Percentiles rank a stretch among this genome's conserved stretches.
Evolutionary conservation across 1,140 invertebrate genomes (phyloP).

Genomic region (Lethocerus indicus): DNA sequence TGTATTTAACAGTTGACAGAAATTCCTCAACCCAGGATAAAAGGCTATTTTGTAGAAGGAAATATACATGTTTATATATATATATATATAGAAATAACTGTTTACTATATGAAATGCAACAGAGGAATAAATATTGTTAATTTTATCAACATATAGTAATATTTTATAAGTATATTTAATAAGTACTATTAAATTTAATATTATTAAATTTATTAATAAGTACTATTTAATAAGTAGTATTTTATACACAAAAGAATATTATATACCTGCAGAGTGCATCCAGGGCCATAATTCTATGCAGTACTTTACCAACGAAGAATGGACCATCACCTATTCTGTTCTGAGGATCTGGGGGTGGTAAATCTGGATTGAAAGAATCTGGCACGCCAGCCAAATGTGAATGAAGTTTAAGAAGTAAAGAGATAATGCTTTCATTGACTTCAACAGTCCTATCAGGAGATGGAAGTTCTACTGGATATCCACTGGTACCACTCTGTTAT

Average conservation of each 20-base stretch:
- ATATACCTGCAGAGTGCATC: conserved; percentile 40
- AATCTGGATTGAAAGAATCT: conserved; percentile 54
- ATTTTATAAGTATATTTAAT: background rate
- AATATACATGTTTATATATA: no score
- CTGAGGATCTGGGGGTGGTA: conserved; percentile 26
- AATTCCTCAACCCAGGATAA: no score
- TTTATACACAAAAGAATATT: background rate
- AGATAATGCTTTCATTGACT: conserved; percentile 81
- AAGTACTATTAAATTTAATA: background rate
- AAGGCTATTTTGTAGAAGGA: no score
- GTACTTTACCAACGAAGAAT: conserved; percentile 62
- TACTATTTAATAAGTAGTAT: no score
- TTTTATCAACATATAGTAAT: background rate
- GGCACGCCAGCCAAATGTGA: conserved; percentile 68
- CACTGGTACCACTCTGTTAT: no score
- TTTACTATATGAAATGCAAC: no score
- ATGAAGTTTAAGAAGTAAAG: conserved; percentile 80
- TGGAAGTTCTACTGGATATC: conserved; percentile 12
- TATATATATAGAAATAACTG: no score
- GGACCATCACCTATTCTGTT: conserved; percentile 71
- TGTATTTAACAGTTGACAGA: no score
- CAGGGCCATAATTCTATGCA: conserved; percentile 49
- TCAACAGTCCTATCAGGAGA: conserved; percentile 19
- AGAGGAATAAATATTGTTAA: background rate
- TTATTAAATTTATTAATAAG: background rate